Base-by-base conservation (phyloP, 2,113 vertebrate genomes). In the Chroicocephalus ridibundus region DNA sequence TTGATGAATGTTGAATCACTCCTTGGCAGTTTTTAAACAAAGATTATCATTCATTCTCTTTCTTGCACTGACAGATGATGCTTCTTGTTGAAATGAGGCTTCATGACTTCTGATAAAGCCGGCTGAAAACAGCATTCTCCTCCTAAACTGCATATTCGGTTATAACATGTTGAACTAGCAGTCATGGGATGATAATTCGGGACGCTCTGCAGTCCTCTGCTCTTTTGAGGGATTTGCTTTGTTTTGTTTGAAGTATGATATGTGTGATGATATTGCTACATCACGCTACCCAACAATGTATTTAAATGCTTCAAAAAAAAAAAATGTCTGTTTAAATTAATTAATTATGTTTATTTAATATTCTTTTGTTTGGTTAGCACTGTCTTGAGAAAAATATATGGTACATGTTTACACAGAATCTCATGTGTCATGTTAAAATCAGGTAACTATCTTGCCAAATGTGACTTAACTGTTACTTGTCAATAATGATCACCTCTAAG, bases 1-100 rank as follows among this genome's bases (percentile, higher is more conserved):
- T 24, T 95, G 90, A 94, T 96, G 80, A 87, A 64, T 64, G 65
- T 84, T 91, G 80, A 95, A 86, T 94, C 72, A 61, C 34, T 86
- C 31, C 10, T 61, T 96, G 90, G 61, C 82, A 96, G 69, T 47
- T 94, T 94, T 96, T 76, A 95, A 95, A 90, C 71, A 97, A 92
- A 94, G 74, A 84, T 79, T 79, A 93, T 92, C 38, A 91, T 82
- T 96, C 86, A 84, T 94, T 90, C 83, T 91, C 60, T 55, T 78
- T 86, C 79, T 78, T 84, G 52, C 69, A 52, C 44, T 92, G 95
- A 96, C 88, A 92, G 80, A 61, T 94, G 77, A 93, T 51, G 61
- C 69, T 92, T 83, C 16, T 12, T 89, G 34, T 86, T 92, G 54
- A 93, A 95, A 92, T 3, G 15, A 84, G 44, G 16, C 65, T 90